Base-by-base conservation (phyloP, 2,797 vertebrate species). In the Peromyscus eremicus region DNA sequence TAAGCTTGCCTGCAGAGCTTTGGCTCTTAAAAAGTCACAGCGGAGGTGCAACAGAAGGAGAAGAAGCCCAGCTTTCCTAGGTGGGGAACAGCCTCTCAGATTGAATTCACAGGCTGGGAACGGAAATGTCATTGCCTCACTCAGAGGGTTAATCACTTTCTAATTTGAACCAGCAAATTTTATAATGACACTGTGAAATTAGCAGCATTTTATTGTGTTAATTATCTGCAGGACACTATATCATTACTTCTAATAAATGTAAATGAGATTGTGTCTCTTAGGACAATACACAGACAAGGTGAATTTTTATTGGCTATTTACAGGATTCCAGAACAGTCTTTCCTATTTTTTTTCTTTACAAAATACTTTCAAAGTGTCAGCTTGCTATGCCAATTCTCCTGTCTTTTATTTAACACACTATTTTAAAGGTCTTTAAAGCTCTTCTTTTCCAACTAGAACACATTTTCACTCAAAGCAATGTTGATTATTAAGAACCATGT, bases 171-270 rank as follows among this genome's bases (percentile, higher is more conserved):
- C 98, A 97, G 98, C 97, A 98, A 99, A 98, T 98, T 99, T 98
- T 99, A 98, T 98, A 99, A 99, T 98, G 98, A 98, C 98, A 98
- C 97, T 98, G 98, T 99, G 98, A 99, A 99, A 99, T 99, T 99
- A 99, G 98, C 98, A 98, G 98, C 98, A 98, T 99, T 99, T 99
- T 99, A 99, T 99, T 99, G 98, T 99, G 98, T 99, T 99, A 99
- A 99, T 99, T 99, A 99, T 99, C 98, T 99, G 85, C 98, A 98
- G 98, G 98, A 99, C 98, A 98, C 98, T 98, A 98, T 98, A 98
- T 99, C 98, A 99, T 99, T 99, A 98, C 97, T 99, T 98, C 98
- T 98, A 98, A 98, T 99, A 99, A 98, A 99, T 98, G 98, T 98
- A 98, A 98, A 98, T 99, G 98, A 98, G 98, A 98, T 98, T 98